These are phyloP conservation scores for Globia sparganii DNA, from an alignment of 2,888 invertebrate species.

Conservation along the genomic window DNA sequence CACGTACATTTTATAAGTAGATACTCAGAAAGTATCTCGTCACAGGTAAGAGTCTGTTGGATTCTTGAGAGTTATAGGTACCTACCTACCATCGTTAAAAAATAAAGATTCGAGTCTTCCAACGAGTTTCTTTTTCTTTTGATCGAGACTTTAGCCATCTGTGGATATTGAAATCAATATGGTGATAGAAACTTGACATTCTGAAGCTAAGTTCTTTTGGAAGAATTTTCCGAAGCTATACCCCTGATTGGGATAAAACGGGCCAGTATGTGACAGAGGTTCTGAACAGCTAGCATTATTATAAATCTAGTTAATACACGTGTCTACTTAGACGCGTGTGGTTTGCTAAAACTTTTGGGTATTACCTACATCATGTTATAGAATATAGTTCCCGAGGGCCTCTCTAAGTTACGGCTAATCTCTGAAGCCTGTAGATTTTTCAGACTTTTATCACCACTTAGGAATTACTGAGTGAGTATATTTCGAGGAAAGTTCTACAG, in stretches of 20 bases:
- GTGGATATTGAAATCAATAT: neutral
- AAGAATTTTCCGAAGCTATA: neutral
- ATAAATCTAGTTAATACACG: neutral
- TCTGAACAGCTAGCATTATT: neutral
- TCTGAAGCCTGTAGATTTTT: constrained; percentile 7
- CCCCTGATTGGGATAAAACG: neutral
- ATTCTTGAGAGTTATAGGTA: neutral
- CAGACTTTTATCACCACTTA: constrained; percentile 27
- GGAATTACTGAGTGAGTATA: constrained; percentile 2
- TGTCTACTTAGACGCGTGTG: neutral
- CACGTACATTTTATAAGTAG: neutral
- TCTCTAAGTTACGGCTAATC: constrained; percentile 15
- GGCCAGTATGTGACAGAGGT: neutral
- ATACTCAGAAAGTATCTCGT: neutral
- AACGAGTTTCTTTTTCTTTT: constrained; percentile 5
- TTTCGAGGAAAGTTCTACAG: constrained; percentile 2
- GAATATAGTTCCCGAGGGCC: constrained; percentile 16
- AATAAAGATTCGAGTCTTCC: neutral
- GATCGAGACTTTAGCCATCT: neutral
- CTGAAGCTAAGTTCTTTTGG: neutral
- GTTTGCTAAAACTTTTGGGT: neutral
- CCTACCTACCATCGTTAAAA: neutral
- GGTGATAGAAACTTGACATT: neutral
- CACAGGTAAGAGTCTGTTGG: neutral
- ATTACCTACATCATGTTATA: neutral